Base-by-base conservation (phyloP, 2,888 invertebrate genomes). In the Nyleta sp. region DNA sequence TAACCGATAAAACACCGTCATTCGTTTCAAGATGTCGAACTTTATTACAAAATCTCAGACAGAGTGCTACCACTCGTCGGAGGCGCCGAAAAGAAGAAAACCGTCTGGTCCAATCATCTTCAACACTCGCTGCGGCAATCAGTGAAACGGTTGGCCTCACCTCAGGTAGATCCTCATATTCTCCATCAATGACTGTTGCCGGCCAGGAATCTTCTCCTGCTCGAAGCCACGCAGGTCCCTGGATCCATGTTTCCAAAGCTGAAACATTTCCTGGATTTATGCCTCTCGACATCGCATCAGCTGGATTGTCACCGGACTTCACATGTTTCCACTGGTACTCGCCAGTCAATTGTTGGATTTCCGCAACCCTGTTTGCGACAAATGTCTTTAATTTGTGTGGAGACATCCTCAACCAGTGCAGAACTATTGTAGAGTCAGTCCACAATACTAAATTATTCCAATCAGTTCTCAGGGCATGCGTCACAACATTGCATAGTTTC, bases 41-140 rank as follows among this genome's bases (percentile, higher is more conserved):
- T 28, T 7, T 28, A 28, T 28, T 7, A 28, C 4, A 5, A 28
- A 28, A 60, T 11, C 60, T n/a, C 2, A 60, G 11, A 44, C 44
- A 33, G 11, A 18, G 11, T 33, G 60, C 60, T 22, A 28, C 17
- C 7, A 31, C 17, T 13, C 42, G 28, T n/a, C 35, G 59, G 13
- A 59, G 59, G 1, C 13, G 11, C 20, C 44, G 59, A 59, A 28
- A 59, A 1, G 42, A 42, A 8, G 57, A 59, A 15, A 59, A 42
- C 31, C n/a, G n/a, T 17, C 6, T 22, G 28, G 17, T 59, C 55
- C 55, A 55, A 33, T 55, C 33, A n/a, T n/a, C n/a, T n/a, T n/a
- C n/a, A n/a, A n/a, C n/a, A n/a, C n/a, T n/a, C n/a, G n/a, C n/a
- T n/a, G n/a, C n/a, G n/a, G n/a, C n/a, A n/a, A n/a, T n/a, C n/a